Evolutionary conservation across 2,888 invertebrate species (phyloP), one percentile per base, ranked within the genome.

Genomic region (Sesia apiformis): DNA sequence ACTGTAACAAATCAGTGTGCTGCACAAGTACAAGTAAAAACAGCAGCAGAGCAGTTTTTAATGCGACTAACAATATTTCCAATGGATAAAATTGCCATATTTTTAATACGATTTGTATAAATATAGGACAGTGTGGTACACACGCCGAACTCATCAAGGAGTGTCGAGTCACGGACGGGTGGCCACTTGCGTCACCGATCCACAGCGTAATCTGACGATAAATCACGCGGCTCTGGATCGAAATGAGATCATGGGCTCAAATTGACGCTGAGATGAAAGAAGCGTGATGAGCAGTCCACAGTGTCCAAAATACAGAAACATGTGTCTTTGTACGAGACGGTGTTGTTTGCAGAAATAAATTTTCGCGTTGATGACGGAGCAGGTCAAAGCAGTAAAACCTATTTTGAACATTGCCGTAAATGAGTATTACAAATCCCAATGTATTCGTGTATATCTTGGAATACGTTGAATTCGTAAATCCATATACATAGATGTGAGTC

Each of bases 241-340:
- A 75, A 84, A 87, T 87, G 86, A 87, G 87, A 85, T 86, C 87
- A 86, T 76, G 78, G 75, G 72, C 70, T 71, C 72, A 74, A 79
- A 81, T 76, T 72, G 69, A 69, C 70, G 69, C 64, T 67, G 69
- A 73, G 39, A 74, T 77, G 77, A 76, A 65, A 76, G 76, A 80
- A 70, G 66, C 61, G 65, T 46, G 46, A 23, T n/a, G 46, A 8
- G 46, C 46, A 7, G 8, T 8, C 8, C 8, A 5, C n/a, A 8
- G 8, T 8, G 46, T 46, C 46, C 46, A 46, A 8, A 46, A 46
- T 23, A 23, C 23, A 23, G 23, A 23, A 23, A 23, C 23, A 23
- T 46, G n/a, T 8, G 8, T 3, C 46, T 46, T 46, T 46, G 8
- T 46, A 23, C 46, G 23, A 46, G 23, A 46, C 46, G 46, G 23